phyloP scores from a whole-genome alignment of 2,113 vertebrate species.

The Heloderma charlesbogerti region DNA sequence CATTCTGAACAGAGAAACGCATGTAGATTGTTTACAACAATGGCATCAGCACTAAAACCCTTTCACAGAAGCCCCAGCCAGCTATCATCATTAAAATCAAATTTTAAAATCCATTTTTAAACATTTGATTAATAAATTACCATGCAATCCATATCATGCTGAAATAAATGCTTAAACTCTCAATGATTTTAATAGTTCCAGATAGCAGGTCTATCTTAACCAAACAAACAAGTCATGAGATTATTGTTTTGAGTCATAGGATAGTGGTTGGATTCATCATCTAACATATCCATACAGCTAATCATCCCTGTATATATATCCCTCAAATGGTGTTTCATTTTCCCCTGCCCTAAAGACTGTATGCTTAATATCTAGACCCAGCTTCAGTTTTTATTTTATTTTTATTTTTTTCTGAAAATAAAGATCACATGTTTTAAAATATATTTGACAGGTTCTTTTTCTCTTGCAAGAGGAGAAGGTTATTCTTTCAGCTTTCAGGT shows the following conservation, averaged over 20 bases:
- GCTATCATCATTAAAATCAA: slow-evolving; percentile 7
- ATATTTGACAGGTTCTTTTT: not conserved
- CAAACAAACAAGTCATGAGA: not conserved
- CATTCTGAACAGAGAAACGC: not conserved
- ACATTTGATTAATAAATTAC: slow-evolving; percentile 33
- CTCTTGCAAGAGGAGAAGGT: not conserved
- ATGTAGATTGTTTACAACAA: slow-evolving; percentile 17
- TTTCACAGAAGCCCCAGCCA: slow-evolving; percentile 15
- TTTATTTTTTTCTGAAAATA: not conserved
- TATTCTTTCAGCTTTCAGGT: not conserved
- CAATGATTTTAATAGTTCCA: slow-evolving; percentile 26
- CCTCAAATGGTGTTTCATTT: not conserved
- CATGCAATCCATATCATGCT: slow-evolving; percentile 17
- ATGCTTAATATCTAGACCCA: not conserved
- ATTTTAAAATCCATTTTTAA: slow-evolving; percentile 32
- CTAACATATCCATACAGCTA: not conserved
- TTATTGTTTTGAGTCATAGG: slow-evolving; percentile 16
- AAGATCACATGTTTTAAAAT: not conserved
- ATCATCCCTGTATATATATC: not conserved
- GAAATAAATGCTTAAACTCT: slow-evolving; percentile 27
- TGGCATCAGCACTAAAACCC: not conserved
- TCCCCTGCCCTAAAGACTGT: not conserved
- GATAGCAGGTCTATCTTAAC: not conserved
- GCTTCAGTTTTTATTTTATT: not conserved
- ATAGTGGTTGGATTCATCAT: not conserved